These are phyloP conservation scores for Eleutherodactylus coqui DNA, from an alignment of 2,797 vertebrate genomes.

Conservation along the genomic window DNA sequence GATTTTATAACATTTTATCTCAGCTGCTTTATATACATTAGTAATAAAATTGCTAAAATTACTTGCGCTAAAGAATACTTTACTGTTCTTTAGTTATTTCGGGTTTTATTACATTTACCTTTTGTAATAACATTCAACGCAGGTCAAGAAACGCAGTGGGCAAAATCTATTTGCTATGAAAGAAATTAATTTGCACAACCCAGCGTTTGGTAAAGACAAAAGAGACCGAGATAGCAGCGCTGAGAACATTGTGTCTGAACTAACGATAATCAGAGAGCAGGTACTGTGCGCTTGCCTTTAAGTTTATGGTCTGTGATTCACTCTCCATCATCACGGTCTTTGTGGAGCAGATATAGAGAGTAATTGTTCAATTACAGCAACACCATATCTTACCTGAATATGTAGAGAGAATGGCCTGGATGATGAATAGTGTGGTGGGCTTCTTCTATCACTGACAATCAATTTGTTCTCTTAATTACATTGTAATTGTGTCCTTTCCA, in stretches of 20 bases:
- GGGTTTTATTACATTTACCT: background rate
- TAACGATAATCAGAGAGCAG: slow-evolving; percentile 91
- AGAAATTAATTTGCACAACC: slow-evolving; percentile 90
- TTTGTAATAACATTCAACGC: slow-evolving; percentile 39
- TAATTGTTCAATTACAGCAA: slow-evolving; percentile 18
- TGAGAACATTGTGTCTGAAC: slow-evolving; percentile 88
- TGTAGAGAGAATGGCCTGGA: background rate
- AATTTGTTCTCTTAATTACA: slow-evolving; percentile 9
- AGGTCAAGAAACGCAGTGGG: slow-evolving; percentile 86
- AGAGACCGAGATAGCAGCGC: slow-evolving; percentile 86
- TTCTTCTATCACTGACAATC: background rate
- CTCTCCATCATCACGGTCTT: background rate
- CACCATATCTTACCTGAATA: background rate
- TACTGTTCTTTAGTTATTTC: background rate
- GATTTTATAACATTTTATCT: background rate
- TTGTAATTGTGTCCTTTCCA: background rate
- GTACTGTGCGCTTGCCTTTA: slow-evolving; percentile 67
- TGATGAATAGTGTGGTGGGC: background rate
- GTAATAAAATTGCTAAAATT: background rate
- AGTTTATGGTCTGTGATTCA: background rate
- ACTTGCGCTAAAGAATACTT: background rate
- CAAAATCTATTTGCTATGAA: slow-evolving; percentile 90
- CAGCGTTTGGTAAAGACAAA: slow-evolving; percentile 91
- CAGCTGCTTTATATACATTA: background rate
- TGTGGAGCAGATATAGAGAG: background rate